Base-by-base conservation (phyloP, 2,888 invertebrate species). In the Meliscaeva auricollis region DNA sequence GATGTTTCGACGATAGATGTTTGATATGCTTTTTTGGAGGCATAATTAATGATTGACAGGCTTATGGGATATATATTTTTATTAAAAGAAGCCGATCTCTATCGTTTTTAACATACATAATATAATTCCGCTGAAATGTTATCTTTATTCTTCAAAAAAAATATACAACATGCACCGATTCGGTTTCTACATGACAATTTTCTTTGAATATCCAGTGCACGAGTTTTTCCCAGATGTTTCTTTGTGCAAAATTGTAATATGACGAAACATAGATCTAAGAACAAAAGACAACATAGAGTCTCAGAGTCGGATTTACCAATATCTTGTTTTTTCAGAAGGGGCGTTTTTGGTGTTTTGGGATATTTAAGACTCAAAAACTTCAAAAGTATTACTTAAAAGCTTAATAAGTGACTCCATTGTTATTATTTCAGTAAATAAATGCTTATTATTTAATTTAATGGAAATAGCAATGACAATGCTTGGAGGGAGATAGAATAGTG, bases 1-100 rank as follows among this genome's bases (percentile, higher is more conserved):
- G 70, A 72, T 66, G n/a, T n/a, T n/a, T n/a, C n/a, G 20, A 72
- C 76, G 70, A 72, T 66, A n/a, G n/a, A n/a, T n/a, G 58, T 76
- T 72, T 35, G 44, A 41, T n/a, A n/a, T 44, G 20, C 2, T 22
- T 11, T n/a, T 38, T n/a, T n/a, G n/a, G 48, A 58, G 46, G 58
- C n/a, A 9, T 58, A 73, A 78, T 73, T 78, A 68, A 70, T 84
- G 79, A 84, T 70, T 79, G 83, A 75, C 79, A 60, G 64, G 38
- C 22, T 64, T 41, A 74, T 38, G 9, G 11, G 17, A 50, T 48
- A 30, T 48, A 30, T 2, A 52, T 11, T 35, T 15, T 22, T 1
- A n/a, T 3, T 6, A n/a, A 11, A 32, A 32, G 11, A 46, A 46
- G 32, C 20, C 8, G 48, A 48, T 17, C 30, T 9, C 11, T 22